phyloP scores from a whole-genome alignment of 2,888 invertebrate genomes.

The Colostygia pectinataria region DNA sequence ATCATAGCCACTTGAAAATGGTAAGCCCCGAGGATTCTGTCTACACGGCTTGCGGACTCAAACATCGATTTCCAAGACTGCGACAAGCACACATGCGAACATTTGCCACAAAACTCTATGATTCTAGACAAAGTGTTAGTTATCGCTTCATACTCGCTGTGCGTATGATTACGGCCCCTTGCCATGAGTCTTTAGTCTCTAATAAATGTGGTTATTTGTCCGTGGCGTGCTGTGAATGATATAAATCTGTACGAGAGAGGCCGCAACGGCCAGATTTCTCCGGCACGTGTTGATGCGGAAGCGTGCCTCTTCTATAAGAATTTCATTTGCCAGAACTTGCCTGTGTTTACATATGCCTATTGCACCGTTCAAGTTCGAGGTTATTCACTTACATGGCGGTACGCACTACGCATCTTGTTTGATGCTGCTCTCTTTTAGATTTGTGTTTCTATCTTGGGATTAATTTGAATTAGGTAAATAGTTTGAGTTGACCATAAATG shows the following conservation, averaged over 20 bases:
- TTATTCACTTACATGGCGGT: conserved; percentile 59
- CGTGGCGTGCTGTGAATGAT: conserved; percentile 36
- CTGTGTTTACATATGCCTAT: conserved; percentile 70
- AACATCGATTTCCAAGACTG: too few species aligned
- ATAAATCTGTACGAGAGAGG: conserved; percentile 45
- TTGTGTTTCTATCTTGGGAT: conserved; percentile 7
- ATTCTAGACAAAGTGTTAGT: neutral
- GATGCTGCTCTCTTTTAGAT: conserved; percentile 21
- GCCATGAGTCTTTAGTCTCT: neutral
- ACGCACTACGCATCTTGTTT: conserved; percentile 13
- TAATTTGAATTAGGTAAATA: too few species aligned
- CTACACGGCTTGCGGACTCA: too few species aligned
- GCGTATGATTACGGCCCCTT: neutral
- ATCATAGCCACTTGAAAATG: too few species aligned
- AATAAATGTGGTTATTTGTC: conserved; percentile 38
- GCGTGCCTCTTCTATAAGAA: conserved; percentile 61
- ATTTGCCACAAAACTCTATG: neutral
- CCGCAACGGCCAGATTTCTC: conserved; percentile 56
- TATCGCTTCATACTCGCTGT: neutral
- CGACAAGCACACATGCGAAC: neutral
- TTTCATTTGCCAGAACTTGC: conserved; percentile 61
- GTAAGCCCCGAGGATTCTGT: too few species aligned
- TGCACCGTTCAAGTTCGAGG: conserved; percentile 75
- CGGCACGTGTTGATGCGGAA: conserved; percentile 66
- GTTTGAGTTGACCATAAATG: too few species aligned